These are phyloP conservation scores for Oophaga sylvatica DNA, from an alignment of 2,797 vertebrate genomes.

Conservation along the genomic window DNA sequence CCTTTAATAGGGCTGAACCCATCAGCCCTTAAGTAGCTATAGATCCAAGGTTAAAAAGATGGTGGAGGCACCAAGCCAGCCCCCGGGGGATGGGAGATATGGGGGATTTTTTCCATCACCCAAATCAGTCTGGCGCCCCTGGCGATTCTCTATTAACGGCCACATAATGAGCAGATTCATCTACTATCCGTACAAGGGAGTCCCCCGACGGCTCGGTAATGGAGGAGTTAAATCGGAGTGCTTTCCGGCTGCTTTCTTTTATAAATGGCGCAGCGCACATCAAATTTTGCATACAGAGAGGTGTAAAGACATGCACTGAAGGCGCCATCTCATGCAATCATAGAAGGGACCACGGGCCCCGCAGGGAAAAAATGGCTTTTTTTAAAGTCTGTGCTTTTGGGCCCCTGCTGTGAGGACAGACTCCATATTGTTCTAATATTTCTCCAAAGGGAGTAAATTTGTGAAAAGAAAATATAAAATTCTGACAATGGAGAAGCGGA, in stretches of 20 bases:
- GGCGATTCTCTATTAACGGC: background rate
- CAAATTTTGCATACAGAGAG: constrained; percentile 49
- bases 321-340: constrained; percentile 25
- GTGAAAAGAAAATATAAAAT: background rate
- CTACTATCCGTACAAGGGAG: background rate
- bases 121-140: background rate
- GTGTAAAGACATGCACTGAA: constrained; percentile 26
- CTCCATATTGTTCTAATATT: background rate
- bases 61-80: too few relatives aligned
- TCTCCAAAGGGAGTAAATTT: background rate
- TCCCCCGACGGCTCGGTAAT: background rate
- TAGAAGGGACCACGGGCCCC: constrained; percentile 13
- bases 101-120: too few relatives aligned
- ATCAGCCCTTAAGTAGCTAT: too few relatives aligned
- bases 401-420: background rate
- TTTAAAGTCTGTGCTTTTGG: constrained; percentile 40
- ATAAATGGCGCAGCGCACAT: background rate
- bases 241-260: background rate
- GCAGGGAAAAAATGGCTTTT: constrained; percentile 34
- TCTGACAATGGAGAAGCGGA: background rate
- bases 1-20: too few relatives aligned
- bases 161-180: background rate
- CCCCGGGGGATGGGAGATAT: too few relatives aligned
- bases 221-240: background rate
- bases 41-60: too few relatives aligned